Conservation (phyloP, 2,113 vertebrate species). For the Heterochromis multidens region DNA sequence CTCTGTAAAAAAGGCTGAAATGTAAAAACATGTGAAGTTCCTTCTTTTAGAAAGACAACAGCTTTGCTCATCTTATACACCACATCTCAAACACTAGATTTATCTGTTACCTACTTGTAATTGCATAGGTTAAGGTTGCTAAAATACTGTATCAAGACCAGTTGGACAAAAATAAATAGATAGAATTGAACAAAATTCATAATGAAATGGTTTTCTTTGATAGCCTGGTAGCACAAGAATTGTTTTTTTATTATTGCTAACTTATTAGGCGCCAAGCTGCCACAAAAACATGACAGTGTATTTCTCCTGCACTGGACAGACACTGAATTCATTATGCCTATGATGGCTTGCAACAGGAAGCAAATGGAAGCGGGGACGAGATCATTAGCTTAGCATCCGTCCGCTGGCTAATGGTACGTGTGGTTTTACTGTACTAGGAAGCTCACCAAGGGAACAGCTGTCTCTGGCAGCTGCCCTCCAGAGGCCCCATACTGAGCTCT, state of each 20-base stretch:
- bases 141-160: neutral
- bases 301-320: constrained; percentile 23
- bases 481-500: constrained; percentile 46
- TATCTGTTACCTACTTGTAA: neutral
- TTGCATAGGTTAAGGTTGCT: no score
- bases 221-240: neutral
- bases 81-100: neutral
- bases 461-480: constrained; percentile 57
- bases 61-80: neutral
- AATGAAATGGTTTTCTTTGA: neutral
- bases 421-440: constrained; percentile 6
- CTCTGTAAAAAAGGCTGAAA: neutral
- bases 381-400: constrained; percentile 28
- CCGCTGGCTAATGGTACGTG: neutral
- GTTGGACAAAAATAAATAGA: neutral
- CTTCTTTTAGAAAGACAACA: neutral
- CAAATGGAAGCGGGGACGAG: neutral
- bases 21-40: neutral
- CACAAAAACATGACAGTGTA: constrained; percentile 74
- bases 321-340: constrained; percentile 47
- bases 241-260: neutral
- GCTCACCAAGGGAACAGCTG: constrained; percentile 59
- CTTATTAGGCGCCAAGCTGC: constrained; percentile 52
- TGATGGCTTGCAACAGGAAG: neutral
- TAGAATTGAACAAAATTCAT: neutral